These are phyloP conservation scores for Drosophila repletoides DNA, from an alignment of 1,140 invertebrate genomes.

Conservation along the genomic window DNA sequence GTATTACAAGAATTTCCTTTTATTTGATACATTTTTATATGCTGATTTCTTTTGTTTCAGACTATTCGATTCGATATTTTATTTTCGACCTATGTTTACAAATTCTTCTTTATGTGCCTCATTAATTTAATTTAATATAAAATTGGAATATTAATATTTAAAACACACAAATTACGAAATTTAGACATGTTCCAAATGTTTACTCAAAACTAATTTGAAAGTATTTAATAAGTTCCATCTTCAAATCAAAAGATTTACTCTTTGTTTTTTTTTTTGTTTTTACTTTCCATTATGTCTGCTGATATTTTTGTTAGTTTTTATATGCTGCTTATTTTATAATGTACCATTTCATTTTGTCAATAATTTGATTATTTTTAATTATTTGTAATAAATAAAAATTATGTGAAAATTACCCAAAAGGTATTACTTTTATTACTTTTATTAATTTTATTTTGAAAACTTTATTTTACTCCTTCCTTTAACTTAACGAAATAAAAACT, in stretches of 20 bases:
- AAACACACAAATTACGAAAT: too few relatives aligned
- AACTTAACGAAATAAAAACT: not conserved
- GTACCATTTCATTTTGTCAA: slow-evolving; percentile 50
- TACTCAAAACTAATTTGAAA: not conserved
- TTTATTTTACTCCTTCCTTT: slow-evolving; percentile 5
- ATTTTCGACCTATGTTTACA: slow-evolving; percentile 24
- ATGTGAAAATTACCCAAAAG: slow-evolving; percentile 9
- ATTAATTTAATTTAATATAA: slow-evolving; percentile 53
- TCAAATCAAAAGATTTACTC: too few relatives aligned
- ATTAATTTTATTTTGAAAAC: slow-evolving; percentile 2
- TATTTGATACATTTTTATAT: slow-evolving; percentile 5
- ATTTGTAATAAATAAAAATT: slow-evolving; percentile 63
- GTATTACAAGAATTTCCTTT: slow-evolving; percentile 61
- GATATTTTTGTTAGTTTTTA: slow-evolving; percentile 29
- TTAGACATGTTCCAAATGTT: slow-evolving; percentile 8
- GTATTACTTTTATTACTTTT: slow-evolving; percentile 5
- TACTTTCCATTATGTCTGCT: slow-evolving; percentile 26
- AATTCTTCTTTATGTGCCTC: slow-evolving; percentile 75
- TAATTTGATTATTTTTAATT: slow-evolving; percentile 68
- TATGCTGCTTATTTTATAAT: slow-evolving; percentile 45
- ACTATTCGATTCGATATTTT: slow-evolving; percentile 4
- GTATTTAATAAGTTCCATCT: slow-evolving; percentile 8
- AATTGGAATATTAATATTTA: slow-evolving; percentile 7
- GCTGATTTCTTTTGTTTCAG: slow-evolving; percentile 15
- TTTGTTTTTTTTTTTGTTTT: too few relatives aligned